Percentiles rank a stretch among this genome's conserved stretches.
Evolutionary conservation across 2,888 invertebrate species (phyloP).

Genomic region (Phymatocera aterrima): DNA sequence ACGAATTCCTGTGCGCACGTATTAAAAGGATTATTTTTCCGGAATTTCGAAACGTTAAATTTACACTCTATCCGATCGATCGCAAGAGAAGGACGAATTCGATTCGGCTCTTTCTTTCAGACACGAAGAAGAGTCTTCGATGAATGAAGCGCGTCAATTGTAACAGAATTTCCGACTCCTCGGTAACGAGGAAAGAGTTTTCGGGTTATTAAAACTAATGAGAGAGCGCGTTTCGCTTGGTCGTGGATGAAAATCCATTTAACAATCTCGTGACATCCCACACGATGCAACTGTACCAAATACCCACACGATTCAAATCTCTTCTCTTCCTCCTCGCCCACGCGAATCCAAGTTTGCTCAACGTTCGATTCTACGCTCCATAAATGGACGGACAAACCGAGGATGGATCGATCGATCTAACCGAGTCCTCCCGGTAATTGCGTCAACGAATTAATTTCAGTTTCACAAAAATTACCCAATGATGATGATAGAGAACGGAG

Average conservation of each 20-base stretch:
- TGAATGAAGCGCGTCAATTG: no score
- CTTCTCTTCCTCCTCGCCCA: slow-evolving; percentile 30
- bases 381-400: slow-evolving; percentile 7
- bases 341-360: slow-evolving; percentile 32
- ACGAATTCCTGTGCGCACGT: slow-evolving; percentile 1
- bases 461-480: neutral
- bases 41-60: no score
- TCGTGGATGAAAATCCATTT: neutral
- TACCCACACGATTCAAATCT: slow-evolving; percentile 51
- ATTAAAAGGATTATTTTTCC: neutral
- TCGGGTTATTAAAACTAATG: neutral
- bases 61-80: no score
- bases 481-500: no score
- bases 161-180: no score
- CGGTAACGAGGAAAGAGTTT: no score
- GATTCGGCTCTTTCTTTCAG: no score
- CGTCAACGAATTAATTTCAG: neutral
- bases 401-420: neutral
- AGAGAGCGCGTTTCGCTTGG: no score
- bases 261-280: slow-evolving; percentile 35
- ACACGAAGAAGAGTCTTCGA: no score
- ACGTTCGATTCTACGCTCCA: slow-evolving; percentile 23
- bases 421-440: neutral
- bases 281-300: slow-evolving; percentile 54
- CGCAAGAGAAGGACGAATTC: no score